Evolutionary conservation across 2,113 vertebrate genomes (phyloP), one percentile per base, ranked within the genome.

Genomic region (Silurus glanis): DNA sequence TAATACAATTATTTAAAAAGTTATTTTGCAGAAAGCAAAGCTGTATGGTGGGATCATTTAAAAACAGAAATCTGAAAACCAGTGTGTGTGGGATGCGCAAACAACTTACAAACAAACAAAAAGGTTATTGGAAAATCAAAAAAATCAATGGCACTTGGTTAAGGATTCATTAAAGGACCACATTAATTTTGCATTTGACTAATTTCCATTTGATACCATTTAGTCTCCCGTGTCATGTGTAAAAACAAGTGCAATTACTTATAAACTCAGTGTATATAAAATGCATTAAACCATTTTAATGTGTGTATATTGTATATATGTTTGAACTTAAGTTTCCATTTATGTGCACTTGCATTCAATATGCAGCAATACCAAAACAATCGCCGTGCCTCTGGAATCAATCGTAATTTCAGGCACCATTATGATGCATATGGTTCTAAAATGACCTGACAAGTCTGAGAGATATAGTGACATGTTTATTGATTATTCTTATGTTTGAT

Each of bases 321-420:
- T 53, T 6, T 76, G 23, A 64, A 12, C 47, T 66, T 53, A 51
- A 53, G 61, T 53, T n/a, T 45, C 28, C 45, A 25, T 75, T 45
- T 69, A 49, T 74, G 55, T 84, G 55, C 28, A 51, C 0, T 51
- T 59, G 66, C 59, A 84, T 66, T 82, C 59, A 82, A 25, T 13
- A 55, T 85, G 62, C 83, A 82, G 79, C 72, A 25, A 82, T 76
- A 72, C 72, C 75, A 80, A 74, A 62, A 25, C 72, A 58, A 37
- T 87, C 72, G 3, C 72, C 7, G 16, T 78, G 23, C 74, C 83
- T 75, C 81, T 83, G n/a, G 37, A 86, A 88, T 90, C 88, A 90
- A 80, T 90, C 88, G 76, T 82, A 83, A 85, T 90, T 87, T 85
- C 69, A 64, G 25, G 84, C 69, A 86, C 58, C 64, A 83, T n/a